A percentile compares a stretch with the other conserved stretches of the same genome.
phyloP scores from a whole-genome alignment of 2,888 invertebrate genomes.

The Melikaiella ostensackeni region DNA sequence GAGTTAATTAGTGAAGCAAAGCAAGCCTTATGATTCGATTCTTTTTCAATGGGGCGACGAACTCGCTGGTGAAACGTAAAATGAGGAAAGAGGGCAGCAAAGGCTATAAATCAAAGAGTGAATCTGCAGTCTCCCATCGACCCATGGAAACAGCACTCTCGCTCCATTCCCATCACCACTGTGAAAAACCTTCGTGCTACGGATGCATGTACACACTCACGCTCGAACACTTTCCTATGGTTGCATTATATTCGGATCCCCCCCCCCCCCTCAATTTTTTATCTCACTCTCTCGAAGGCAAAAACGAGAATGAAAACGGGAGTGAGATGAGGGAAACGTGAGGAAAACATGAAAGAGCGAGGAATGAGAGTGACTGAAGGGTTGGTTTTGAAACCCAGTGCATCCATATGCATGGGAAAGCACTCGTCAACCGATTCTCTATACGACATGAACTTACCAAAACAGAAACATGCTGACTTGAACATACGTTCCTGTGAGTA shows the following conservation, averaged over 20 bases:
- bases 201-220: constrained; percentile 9
- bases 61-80: constrained; percentile 9
- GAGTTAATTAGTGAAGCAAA: not conserved
- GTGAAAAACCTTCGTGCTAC: constrained; percentile 11
- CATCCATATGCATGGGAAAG: constrained; percentile 47
- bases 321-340: not conserved
- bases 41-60: constrained; percentile 10
- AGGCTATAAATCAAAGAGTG: constrained; percentile 35
- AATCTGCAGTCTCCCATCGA: constrained; percentile 19
- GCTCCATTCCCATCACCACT: constrained; percentile 14
- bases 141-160: constrained; percentile 29
- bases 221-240: constrained; percentile 22
- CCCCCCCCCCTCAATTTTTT: not conserved
- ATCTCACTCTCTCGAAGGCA: not conserved
- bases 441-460: constrained; percentile 14
- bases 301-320: not conserved
- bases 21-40: constrained; percentile 22
- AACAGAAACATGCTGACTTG: constrained; percentile 28
- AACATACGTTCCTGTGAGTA: not conserved
- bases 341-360: not conserved
- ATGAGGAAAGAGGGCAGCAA: constrained; percentile 22
- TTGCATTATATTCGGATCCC: constrained; percentile 8
- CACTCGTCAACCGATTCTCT: constrained; percentile 43
- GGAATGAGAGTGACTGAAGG: constrained; percentile 7
- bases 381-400: constrained; percentile 45